Percentiles rank a stretch among this genome's conserved stretches.
Conservation (phyloP, 2,797 vertebrate species). For the Masticophis lateralis region DNA sequence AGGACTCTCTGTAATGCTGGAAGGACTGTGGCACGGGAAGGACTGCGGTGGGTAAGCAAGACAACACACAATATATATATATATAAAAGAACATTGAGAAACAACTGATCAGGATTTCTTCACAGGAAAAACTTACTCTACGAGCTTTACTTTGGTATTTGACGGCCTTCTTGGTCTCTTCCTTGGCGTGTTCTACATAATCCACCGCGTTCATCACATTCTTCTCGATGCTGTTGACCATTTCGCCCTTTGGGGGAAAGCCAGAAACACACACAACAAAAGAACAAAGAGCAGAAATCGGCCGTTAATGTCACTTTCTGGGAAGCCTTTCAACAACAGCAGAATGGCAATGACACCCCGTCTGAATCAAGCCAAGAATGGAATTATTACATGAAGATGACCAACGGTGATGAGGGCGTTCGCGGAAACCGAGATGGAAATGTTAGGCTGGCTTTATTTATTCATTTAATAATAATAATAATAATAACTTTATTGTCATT, state of each 20-base stretch:
- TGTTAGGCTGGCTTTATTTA: background rate
- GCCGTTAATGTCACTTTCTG: background rate
- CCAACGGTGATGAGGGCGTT: background rate
- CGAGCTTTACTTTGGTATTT: slow-evolving; percentile 89
- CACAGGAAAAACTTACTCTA: slow-evolving; percentile 76
- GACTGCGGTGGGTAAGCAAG: background rate
- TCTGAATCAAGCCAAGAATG: background rate
- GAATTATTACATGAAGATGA: background rate
- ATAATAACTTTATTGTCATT: too few species aligned
- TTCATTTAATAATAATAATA: too few species aligned
- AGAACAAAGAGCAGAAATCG: background rate
- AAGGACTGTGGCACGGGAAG: background rate
- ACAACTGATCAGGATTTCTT: too few species aligned
- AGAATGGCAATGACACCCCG: too few species aligned
- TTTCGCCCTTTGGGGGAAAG: slow-evolving; percentile 81
- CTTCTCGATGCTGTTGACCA: slow-evolving; percentile 96
- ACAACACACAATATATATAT: background rate
- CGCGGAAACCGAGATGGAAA: background rate
- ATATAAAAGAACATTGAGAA: background rate
- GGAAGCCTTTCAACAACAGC: background rate
- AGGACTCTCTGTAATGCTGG: background rate
- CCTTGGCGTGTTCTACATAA: slow-evolving; percentile 87
- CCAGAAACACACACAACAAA: background rate
- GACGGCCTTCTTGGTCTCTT: slow-evolving; percentile 91
- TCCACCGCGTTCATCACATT: slow-evolving; percentile 87